Evolutionary conservation across 2,888 invertebrate genomes (phyloP), one percentile per base, ranked within the genome.

Genomic region (Parnassius glacialis): DNA sequence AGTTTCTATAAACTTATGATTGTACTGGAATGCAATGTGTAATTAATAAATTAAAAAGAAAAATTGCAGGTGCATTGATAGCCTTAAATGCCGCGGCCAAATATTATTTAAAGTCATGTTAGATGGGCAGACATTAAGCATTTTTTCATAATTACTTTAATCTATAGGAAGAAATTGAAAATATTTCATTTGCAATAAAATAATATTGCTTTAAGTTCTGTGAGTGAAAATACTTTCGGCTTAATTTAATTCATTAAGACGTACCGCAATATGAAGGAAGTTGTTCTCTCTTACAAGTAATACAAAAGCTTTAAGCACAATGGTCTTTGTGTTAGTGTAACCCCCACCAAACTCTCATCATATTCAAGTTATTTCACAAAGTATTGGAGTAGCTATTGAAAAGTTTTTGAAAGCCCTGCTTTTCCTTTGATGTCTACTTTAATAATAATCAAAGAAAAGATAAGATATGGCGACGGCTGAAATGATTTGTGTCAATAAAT

Each of bases 341-440:
- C 56, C 59, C 52, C 55, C 50, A 47, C 55, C 47, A 25, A 63
- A 65, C 60, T 66, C 66, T 67, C 66, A 63, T 66, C 64, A 70
- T 69, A 65, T 68, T 67, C 65, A 59, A 64, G 62, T 67, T 68
- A 70, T 69, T 68, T 66, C 63, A 61, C 64, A 65, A 65, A 68
- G 64, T 69, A 69, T 67, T 65, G 64, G 65, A 68, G 65, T 58
- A 61, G 63, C 52, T 66, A 67, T 68, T 68, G 68, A 68, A 69
- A 65, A 67, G 64, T 66, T 67, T 66, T 62, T 65, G 68, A 65
- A 65, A 64, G 66, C 63, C 62, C 62, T 56, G 59, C 42, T 57
- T 59, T 64, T 57, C 64, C 70, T 70, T 69, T 70, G 68, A 70
- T 65, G 64, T 34, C 55, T 25, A 43, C 61, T 61, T 62, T 59